Percentiles rank a stretch among this genome's conserved stretches.
Conservation (phyloP, 1,140 invertebrate genomes). For the Phocides pigmalion region DNA sequence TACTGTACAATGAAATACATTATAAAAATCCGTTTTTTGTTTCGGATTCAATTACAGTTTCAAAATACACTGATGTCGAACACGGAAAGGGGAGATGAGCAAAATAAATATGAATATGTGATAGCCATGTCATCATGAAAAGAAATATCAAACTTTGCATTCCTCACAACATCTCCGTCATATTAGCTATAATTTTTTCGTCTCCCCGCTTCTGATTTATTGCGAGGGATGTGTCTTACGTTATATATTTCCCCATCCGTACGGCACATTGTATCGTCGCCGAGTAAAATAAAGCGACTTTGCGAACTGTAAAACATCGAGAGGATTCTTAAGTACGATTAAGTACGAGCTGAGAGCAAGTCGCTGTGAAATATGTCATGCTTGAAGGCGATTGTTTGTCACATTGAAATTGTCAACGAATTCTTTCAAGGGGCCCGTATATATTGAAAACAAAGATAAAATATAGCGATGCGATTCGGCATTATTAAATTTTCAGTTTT, state of each 20-base stretch:
- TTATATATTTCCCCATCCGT: slow-evolving; percentile 4
- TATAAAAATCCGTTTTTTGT: too few species aligned
- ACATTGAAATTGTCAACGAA: slow-evolving; percentile 19
- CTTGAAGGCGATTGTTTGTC: slow-evolving; percentile 6
- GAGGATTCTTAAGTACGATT: slow-evolving; percentile 13
- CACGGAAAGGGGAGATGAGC: not conserved
- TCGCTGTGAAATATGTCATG: slow-evolving; percentile 14
- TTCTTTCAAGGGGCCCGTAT: not conserved
- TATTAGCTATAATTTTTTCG: slow-evolving; percentile 2
- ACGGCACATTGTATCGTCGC: slow-evolving; percentile 8
- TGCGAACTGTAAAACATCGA: slow-evolving; percentile 13
- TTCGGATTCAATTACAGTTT: not conserved
- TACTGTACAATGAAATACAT: not conserved
- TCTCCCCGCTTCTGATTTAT: slow-evolving; percentile 11
- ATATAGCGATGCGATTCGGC: too few species aligned
- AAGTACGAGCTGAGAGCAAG: slow-evolving; percentile 6
- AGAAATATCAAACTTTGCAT: slow-evolving; percentile 17
- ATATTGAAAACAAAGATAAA: not conserved
- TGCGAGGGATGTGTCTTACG: slow-evolving; percentile 15
- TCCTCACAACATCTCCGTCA: slow-evolving; percentile 13
- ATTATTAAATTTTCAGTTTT: too few species aligned
- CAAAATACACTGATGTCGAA: not conserved
- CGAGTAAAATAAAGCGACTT: slow-evolving; percentile 6
- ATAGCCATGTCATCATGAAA: slow-evolving; percentile 19
- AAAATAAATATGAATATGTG: not conserved